Conservation (phyloP, 2,797 vertebrate species). For the Galagoides demidoff region DNA sequence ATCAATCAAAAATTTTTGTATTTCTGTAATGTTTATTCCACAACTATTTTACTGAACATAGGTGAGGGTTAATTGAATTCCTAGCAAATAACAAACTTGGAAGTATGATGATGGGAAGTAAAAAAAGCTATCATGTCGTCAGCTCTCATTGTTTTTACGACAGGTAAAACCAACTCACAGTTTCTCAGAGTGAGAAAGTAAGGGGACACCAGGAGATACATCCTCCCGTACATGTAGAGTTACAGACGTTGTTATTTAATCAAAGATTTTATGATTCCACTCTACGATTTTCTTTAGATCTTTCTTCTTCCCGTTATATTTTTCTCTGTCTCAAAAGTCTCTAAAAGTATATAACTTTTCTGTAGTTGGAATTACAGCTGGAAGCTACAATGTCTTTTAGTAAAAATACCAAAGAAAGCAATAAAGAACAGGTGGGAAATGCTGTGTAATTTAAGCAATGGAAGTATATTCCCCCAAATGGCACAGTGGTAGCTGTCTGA, state of each 20-base stretch:
- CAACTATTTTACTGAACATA: neutral
- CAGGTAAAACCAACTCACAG: neutral
- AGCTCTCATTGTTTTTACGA: neutral
- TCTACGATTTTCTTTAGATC: slow-evolving; percentile 41
- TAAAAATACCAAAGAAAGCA: slow-evolving; percentile 70
- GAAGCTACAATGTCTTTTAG: slow-evolving; percentile 66
- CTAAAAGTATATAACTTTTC: slow-evolving; percentile 51
- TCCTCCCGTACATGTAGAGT: neutral
- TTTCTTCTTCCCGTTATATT: slow-evolving; percentile 55
- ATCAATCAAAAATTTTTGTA: neutral
- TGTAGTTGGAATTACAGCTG: slow-evolving; percentile 69
- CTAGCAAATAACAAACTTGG: neutral
- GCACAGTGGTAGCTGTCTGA: neutral
- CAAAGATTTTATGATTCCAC: slow-evolving; percentile 56
- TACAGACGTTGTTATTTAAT: slow-evolving; percentile 39
- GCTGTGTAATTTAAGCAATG: slow-evolving; percentile 61
- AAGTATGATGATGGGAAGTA: neutral
- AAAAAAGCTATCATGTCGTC: neutral
- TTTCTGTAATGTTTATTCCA: neutral
- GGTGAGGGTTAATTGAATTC: neutral
- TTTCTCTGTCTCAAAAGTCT: slow-evolving; percentile 57
- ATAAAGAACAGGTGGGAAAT: neutral
- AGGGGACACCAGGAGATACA: neutral
- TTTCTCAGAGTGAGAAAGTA: neutral
- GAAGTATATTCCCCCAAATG: slow-evolving; percentile 25